Conservation (phyloP, 2,113 vertebrate species). For the Forbesichthys agassizii region DNA sequence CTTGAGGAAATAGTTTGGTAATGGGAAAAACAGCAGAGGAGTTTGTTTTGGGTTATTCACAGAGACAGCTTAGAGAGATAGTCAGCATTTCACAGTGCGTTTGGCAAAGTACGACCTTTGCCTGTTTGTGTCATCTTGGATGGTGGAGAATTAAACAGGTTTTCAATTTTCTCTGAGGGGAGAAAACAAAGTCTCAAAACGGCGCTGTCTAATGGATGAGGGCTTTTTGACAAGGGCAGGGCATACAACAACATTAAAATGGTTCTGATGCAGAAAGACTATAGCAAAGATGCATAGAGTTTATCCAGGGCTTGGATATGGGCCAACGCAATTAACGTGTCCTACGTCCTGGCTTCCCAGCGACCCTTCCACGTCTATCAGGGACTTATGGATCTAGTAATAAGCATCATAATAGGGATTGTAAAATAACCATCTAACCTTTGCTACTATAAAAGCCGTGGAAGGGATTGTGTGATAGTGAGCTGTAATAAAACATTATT, state of each 20-base stretch:
- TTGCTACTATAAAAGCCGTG: slow-evolving; percentile 59
- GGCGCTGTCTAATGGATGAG: too few species aligned
- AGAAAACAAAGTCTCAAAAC: background rate
- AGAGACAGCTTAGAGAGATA: background rate
- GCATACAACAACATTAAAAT: background rate
- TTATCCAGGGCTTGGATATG: slow-evolving; percentile 33
- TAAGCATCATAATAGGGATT: slow-evolving; percentile 35
- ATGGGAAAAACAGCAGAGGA: slow-evolving; percentile 15
- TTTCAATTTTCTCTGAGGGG: background rate
- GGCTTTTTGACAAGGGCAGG: too few species aligned
- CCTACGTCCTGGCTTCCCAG: slow-evolving; percentile 24
- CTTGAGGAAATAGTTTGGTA: background rate
- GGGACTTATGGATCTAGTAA: background rate
- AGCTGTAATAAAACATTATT: slow-evolving; percentile 64
- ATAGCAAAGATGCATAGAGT: slow-evolving; percentile 58
- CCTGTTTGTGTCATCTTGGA: background rate
- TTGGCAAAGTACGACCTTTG: slow-evolving; percentile 1
- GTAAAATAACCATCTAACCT: slow-evolving; percentile 62
- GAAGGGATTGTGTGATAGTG: slow-evolving; percentile 22
- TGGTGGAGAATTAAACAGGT: background rate
- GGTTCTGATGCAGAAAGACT: slow-evolving; percentile 23
- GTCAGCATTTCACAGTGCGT: slow-evolving; percentile 10
- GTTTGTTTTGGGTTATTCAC: slow-evolving; percentile 5
- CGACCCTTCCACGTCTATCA: slow-evolving; percentile 6
- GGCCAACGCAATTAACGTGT: slow-evolving; percentile 13